Evolutionary conservation across 2,113 vertebrate species (phyloP), one percentile per base, ranked within the genome.

Genomic region (Ochotona curzoniae): DNA sequence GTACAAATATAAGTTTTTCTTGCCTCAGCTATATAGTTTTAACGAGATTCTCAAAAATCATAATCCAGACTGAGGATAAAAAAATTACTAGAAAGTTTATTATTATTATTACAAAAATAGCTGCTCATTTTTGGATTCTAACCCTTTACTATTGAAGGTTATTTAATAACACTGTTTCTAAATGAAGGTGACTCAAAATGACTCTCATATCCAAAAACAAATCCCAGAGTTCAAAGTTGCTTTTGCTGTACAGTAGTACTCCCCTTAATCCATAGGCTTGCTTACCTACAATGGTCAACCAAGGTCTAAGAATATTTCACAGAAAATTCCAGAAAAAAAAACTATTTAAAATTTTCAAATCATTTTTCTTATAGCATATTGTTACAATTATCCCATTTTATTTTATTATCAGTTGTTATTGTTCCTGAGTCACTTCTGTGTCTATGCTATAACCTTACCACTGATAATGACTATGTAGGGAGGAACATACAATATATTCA

Each of bases 181-280:
- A 88, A 51, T 32, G 21, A 90, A 94, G 64, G 0, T 18, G 49
- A 21, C 10, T 85, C 63, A 79, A 93, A 93, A 89, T 47, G 35
- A 23, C 20, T 95, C 18, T 61, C 30, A 9, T n/a, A 2, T 44
- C 66, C 67, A 73, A 63, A 93, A 81, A 69, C 92, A n/a, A 83
- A 84, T 20, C 51, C 49, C 25, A 81, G 32, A 90, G 30, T 73
- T 87, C n/a, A 76, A 88, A 75, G 30, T 54, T 94, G 6, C 75
- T 89, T 75, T 70, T 74, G 8, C 87, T 91, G 8, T 86, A 67
- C 12, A 44, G 28, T 70, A 57, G 17, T 57, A 5, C 54, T 57
- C 54, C 54, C 54, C 54, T 57, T 57, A 17, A 57, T 57, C 54
- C 54, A 57, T 57, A 13, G 54, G 14, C 2, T 57, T 57, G 54